Conservation (phyloP, 2,888 invertebrate species). For the Chymomyza caudatula region DNA sequence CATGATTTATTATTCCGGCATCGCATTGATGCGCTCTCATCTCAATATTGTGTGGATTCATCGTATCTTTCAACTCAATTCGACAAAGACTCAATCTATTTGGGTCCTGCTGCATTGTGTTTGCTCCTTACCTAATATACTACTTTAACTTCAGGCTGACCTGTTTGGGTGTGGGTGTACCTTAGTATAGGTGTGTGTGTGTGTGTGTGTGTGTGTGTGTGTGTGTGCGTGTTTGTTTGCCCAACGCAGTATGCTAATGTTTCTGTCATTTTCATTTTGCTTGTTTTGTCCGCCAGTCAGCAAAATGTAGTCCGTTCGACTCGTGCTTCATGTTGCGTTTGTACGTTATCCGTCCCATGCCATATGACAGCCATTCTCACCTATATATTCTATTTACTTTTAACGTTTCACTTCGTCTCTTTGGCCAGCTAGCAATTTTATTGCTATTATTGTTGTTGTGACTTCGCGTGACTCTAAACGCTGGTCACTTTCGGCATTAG, state of each 20-base stretch:
- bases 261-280: neutral
- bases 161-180: too few species aligned
- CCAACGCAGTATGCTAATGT: neutral
- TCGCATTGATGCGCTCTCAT: slow-evolving; percentile 1
- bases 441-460: slow-evolving; percentile 40
- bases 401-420: neutral
- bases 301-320: neutral
- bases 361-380: slow-evolving; percentile 18
- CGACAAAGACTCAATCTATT: neutral
- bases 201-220: neutral
- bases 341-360: neutral
- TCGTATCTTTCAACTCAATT: neutral
- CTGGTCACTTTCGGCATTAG: slow-evolving; percentile 67
- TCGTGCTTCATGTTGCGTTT: neutral
- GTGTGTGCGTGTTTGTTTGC: neutral
- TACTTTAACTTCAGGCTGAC: neutral
- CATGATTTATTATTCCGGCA: slow-evolving; percentile 41
- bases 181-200: neutral
- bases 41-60: neutral
- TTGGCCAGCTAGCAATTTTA: neutral
- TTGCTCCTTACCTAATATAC: neutral
- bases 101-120: neutral
- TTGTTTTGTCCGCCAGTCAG: neutral
- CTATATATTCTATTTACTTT: slow-evolving; percentile 24
- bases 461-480: slow-evolving; percentile 69